Evolutionary conservation across 1,140 invertebrate species (phyloP).

Genomic region (Hycleus cichorii): DNA sequence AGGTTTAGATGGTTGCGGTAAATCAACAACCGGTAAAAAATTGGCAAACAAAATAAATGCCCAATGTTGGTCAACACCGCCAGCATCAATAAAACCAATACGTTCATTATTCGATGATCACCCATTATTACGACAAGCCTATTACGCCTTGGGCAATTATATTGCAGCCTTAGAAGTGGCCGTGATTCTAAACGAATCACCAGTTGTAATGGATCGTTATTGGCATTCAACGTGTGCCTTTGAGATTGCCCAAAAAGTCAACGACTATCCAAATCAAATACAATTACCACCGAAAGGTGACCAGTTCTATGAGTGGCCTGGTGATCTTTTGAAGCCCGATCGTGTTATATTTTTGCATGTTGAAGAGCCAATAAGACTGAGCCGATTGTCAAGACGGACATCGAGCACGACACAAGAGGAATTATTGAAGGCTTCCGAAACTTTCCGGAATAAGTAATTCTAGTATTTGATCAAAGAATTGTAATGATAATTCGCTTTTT

Average conservation of each 20-base stretch:
- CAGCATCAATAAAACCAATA: conserved; percentile 23
- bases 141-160: conserved; percentile 39
- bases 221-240: conserved; percentile 42
- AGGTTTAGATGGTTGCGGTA: conserved; percentile 38
- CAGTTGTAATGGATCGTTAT: conserved; percentile 38
- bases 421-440: conserved; percentile 16
- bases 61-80: conserved; percentile 28
- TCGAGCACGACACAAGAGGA: conserved; percentile 21
- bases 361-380: conserved; percentile 22
- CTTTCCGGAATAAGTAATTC: conserved; percentile 27
- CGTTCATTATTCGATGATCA: conserved; percentile 30
- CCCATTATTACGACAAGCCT: conserved; percentile 25
- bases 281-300: conserved; percentile 24
- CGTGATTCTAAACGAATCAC: conserved; percentile 20
- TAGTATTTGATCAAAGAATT: neutral
- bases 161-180: conserved; percentile 34
- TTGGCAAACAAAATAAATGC: conserved; percentile 27
- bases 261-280: conserved; percentile 11
- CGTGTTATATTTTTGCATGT: conserved; percentile 26
- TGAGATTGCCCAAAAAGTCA: conserved; percentile 33
- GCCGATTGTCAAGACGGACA: conserved; percentile 24
- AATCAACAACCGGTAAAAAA: conserved; percentile 25
- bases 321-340: conserved; percentile 39
- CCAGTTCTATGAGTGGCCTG: conserved; percentile 37
- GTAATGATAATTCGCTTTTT: neutral